Evolutionary conservation across 2,797 vertebrate species (phyloP).

Genomic region (Cuculus canorus): DNA sequence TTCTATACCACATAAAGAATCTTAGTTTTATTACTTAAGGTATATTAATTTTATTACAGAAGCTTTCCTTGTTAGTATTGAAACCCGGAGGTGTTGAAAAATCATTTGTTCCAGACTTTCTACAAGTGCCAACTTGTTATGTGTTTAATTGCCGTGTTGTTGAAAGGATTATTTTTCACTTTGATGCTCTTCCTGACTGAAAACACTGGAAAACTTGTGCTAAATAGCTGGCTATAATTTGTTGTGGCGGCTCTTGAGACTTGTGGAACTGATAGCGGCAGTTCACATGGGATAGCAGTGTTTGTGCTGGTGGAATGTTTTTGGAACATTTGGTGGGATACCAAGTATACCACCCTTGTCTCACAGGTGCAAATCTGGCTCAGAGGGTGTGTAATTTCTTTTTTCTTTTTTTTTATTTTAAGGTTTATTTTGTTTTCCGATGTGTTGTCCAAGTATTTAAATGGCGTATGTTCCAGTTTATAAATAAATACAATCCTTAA

Average conservation of each 20-base stretch:
- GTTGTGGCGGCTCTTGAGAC: neutral
- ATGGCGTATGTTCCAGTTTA: neutral
- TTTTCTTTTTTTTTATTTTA: neutral
- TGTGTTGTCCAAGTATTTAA: neutral
- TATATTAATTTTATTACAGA: neutral
- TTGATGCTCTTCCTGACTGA: neutral
- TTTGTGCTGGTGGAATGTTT: neutral
- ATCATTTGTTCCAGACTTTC: neutral
- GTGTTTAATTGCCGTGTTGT: neutral
- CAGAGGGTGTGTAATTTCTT: neutral
- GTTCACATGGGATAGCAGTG: neutral
- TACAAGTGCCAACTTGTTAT: neutral
- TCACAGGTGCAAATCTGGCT: neutral
- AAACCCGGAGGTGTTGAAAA: neutral
- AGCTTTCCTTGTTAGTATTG: neutral
- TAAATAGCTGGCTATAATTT: neutral
- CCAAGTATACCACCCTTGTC: neutral
- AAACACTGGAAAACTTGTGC: neutral
- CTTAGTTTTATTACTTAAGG: neutral
- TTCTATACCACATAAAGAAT: neutral
- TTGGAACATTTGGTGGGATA: neutral
- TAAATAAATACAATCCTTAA: neutral
- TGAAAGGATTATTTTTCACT: neutral
- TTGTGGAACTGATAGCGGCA: neutral
- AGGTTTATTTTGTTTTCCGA: neutral